Evolutionary conservation across 2,888 invertebrate species (phyloP), one percentile per base, ranked within the genome.

Genomic region (Nasonia oneida): DNA sequence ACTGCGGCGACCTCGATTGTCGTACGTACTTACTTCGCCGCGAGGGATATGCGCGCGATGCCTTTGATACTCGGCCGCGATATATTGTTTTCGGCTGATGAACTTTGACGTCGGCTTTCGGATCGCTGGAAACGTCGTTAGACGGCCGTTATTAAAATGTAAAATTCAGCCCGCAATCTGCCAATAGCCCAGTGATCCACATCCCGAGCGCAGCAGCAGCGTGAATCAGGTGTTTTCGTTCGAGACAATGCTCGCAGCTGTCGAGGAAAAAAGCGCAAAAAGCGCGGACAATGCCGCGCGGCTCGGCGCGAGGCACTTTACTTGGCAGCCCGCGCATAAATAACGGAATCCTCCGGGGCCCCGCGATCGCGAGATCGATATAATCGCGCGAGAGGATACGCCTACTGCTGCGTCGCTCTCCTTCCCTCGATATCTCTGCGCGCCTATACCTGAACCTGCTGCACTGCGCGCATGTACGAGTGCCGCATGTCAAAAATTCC

Each of bases 291-390:
- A 23, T 61, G 61, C 61, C 18, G 5, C 10, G 57, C 18, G 29
- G 29, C 29, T 29, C 29, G 29, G 0, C 61, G 33, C 12, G 14
- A 67, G 18, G 8, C 57, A 61, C n/a, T 61, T 61, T 33, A 67
- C 33, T 67, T 67, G 67, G 67, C 67, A 67, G 33, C 29, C 33
- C 33, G 67, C 29, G 67, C 67, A 67, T 67, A 67, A 29, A 67
- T 67, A 67, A 67, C 67, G 67, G 67, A 67, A 67, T 67, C 57
- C 57, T 67, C n/a, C 14, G 29, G 67, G 67, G 23, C 3, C 67
- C 23, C 37, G 37, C 37, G 67, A 67, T 67, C 33, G 67, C 33
- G 67, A 67, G 67, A 67, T 67, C 67, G 67, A 67, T 67, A 67
- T 67, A 67, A 67, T 67, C 67, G 14, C 67, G 1, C 29, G 29